A percentile compares a stretch with the other conserved stretches of the same genome.
phyloP scores from a whole-genome alignment of 1,140 invertebrate species.

The Diplogasteroides magnus region DNA sequence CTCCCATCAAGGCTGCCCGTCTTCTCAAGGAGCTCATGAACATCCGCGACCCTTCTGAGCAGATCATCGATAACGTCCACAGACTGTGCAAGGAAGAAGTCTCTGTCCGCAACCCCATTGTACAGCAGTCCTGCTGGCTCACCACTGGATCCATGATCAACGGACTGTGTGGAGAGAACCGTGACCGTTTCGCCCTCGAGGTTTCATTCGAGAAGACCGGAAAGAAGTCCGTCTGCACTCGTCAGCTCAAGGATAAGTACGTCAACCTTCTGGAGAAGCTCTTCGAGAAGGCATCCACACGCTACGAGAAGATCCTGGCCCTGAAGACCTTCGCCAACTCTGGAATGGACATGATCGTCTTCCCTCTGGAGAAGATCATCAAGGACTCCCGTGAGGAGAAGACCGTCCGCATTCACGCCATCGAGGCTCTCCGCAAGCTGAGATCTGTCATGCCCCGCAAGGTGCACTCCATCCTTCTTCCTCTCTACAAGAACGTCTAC shows the following conservation, averaged over 20 bases:
- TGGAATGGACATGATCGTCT: constrained; percentile 39
- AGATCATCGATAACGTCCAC: constrained; percentile 31
- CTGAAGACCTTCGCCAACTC: constrained; percentile 46
- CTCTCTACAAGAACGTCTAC: constrained; percentile 43
- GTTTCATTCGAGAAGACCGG: constrained; percentile 18
- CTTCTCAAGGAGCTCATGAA: constrained; percentile 32
- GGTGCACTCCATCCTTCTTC: constrained; percentile 43
- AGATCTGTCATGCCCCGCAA: constrained; percentile 37
- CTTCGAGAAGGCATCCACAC: constrained; percentile 25
- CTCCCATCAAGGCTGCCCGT: constrained; percentile 29
- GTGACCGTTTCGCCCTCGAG: constrained; percentile 19
- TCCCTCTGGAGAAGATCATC: constrained; percentile 44
- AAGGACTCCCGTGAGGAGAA: constrained; percentile 27
- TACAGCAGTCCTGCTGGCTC: constrained; percentile 45
- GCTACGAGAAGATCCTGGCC: constrained; percentile 45
- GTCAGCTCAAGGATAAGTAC: constrained; percentile 38
- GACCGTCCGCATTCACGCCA: constrained; percentile 41
- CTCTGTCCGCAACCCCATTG: constrained; percentile 14
- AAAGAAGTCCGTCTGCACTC: constrained; percentile 35
- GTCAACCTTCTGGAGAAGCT: constrained; percentile 36
- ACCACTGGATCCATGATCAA: constrained; percentile 43
- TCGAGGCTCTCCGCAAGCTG: constrained; percentile 45
- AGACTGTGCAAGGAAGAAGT: constrained; percentile 39
- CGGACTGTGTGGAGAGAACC: constrained; percentile 40
- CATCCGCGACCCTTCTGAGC: constrained; percentile 38